Percentiles rank a stretch among this genome's conserved stretches.
phyloP scores from a whole-genome alignment of 2,888 invertebrate genomes.

The Andrena minutula region DNA sequence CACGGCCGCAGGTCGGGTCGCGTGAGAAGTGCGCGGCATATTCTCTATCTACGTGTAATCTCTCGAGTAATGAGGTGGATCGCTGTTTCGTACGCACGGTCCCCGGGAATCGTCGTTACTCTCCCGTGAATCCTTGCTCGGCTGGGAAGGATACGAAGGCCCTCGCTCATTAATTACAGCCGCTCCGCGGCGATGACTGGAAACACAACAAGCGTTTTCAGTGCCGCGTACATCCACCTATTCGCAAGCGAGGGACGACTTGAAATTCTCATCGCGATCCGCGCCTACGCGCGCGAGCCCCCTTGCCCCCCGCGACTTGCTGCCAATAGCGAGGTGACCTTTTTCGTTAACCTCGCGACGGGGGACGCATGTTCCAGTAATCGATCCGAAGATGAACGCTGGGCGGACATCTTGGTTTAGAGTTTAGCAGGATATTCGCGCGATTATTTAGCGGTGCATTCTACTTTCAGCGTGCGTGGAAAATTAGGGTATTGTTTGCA shows the following conservation, averaged over 20 bases:
- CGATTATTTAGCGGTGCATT: too few relatives aligned
- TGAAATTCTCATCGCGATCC: conserved; percentile 69
- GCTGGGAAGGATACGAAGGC: conserved; percentile 70
- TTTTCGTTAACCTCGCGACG: conserved; percentile 60
- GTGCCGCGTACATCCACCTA: conserved; percentile 50
- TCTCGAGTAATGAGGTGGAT: conserved; percentile 77
- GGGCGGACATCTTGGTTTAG: not conserved
- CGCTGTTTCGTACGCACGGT: conserved; percentile 63
- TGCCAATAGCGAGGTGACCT: conserved; percentile 39
- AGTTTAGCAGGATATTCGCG: too few relatives aligned
- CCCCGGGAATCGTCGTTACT: conserved; percentile 75
- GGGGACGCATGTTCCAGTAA: conserved; percentile 54
- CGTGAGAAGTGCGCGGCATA: conserved; percentile 69
- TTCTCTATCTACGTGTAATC: conserved; percentile 72
- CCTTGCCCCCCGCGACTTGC: conserved; percentile 13
- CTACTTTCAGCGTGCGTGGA: too few relatives aligned
- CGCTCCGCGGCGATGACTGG: conserved; percentile 71
- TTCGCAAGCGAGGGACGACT: conserved; percentile 53
- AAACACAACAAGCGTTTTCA: conserved; percentile 74
- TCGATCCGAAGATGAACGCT: conserved; percentile 35
- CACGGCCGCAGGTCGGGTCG: conserved; percentile 49
- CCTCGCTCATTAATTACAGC: conserved; percentile 75
- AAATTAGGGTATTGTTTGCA: too few relatives aligned
- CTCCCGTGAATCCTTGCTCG: conserved; percentile 77
- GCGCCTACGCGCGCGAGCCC: conserved; percentile 49